These are phyloP conservation scores for Acanthosepion lycidas DNA, from an alignment of 2,888 invertebrate genomes.

Conservation along the genomic window DNA sequence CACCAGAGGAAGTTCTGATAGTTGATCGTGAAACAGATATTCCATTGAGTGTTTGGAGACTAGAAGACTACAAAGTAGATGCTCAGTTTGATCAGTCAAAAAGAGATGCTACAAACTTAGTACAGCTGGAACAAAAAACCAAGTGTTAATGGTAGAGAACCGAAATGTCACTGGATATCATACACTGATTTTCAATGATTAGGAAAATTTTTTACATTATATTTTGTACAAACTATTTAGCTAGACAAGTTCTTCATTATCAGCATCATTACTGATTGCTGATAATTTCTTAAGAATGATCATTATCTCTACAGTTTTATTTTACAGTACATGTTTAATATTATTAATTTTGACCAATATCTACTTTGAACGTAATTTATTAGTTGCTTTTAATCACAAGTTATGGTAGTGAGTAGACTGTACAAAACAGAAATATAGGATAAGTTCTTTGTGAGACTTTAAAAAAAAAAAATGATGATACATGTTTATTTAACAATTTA, in stretches of 20 bases:
- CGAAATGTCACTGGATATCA: background rate
- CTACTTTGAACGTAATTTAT: too few species aligned
- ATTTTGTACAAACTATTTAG: background rate
- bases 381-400: too few species aligned
- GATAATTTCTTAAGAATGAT: too few species aligned
- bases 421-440: too few species aligned
- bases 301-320: too few species aligned
- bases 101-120: background rate
- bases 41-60: conserved; percentile 7
- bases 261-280: background rate
- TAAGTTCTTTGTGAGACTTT: too few species aligned
- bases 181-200: background rate
- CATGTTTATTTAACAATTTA: too few species aligned
- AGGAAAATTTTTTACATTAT: background rate
- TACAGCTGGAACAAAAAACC: background rate
- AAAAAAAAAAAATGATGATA: too few species aligned
- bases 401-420: too few species aligned
- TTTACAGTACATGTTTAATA: too few species aligned
- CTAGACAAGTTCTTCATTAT: background rate
- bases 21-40: conserved; percentile 24
- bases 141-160: background rate
- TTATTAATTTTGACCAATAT: too few species aligned
- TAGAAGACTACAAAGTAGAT: conserved; percentile 33
- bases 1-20: background rate
- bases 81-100: background rate